Evolutionary conservation across 2,797 vertebrate genomes (phyloP).

Genomic region (Taenioides sp.): DNA sequence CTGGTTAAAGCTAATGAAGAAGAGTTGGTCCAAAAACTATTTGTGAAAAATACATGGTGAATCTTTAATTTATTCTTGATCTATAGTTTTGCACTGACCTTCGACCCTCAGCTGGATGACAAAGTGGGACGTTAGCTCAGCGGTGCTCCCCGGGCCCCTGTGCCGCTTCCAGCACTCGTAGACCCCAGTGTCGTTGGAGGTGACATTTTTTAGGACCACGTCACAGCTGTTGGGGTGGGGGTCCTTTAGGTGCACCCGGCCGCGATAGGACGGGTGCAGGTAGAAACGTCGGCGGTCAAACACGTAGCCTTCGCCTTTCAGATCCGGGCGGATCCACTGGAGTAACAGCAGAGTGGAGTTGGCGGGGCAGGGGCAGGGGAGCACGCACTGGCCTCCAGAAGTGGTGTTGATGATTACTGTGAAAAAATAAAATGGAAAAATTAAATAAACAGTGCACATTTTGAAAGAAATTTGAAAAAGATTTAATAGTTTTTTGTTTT

Average conservation of each 20-base stretch:
- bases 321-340: neutral
- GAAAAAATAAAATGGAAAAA: neutral
- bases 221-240: neutral
- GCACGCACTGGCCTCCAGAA: neutral
- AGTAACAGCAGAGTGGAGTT: neutral
- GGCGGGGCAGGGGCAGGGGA: neutral
- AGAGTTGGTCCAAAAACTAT: too few species aligned
- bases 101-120: conserved; percentile 4
- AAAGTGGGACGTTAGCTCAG: too few species aligned
- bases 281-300: neutral
- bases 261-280: neutral
- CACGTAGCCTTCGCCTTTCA: neutral
- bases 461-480: too few species aligned
- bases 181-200: neutral
- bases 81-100: conserved; percentile 1
- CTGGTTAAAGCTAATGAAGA: too few species aligned
- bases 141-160: neutral
- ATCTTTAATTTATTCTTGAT: too few species aligned
- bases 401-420: neutral
- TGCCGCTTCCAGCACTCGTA: neutral
- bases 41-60: neutral
- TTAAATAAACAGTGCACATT: neutral
- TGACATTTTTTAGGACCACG: neutral
- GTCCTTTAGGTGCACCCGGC: neutral
- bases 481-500: too few species aligned